Evolutionary conservation across 2,113 vertebrate genomes (phyloP), one percentile per base, ranked within the genome.

Genomic region (Stigmatopora nigra): DNA sequence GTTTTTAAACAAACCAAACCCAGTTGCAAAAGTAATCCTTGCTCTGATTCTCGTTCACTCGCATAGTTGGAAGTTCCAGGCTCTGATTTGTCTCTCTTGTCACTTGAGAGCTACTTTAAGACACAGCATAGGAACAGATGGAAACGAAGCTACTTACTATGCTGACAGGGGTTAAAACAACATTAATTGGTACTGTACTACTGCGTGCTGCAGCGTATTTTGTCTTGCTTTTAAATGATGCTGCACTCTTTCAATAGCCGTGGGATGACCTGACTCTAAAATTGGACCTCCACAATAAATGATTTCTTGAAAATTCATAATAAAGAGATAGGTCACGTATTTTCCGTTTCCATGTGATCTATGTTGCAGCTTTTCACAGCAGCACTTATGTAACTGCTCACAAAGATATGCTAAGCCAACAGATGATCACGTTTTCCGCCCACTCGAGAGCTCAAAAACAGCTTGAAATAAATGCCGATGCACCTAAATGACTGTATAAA

Each of bases 381-480:
- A 65, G 58, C 70, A 71, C 76, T 85, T 73, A 69, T 35, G 25
- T 71, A 79, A 82, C 69, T 19, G 47, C 67, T 67, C 71, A 67
- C 36, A 78, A 75, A 83, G 7, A 70, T 63, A 73, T 55, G 64
- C 78, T 81, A 65, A 65, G 64, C 60, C 63, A 67, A 73, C 68
- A 73, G 63, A 73, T 61, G 64, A 78, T 72, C 52, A 55, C 38
- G 75, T 76, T 65, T 71, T 53, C 53, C 77, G 64, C 78, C 63
- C 53, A 71, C 69, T 79, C 66, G 48, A 49, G 64, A 31, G 62
- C 72, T 72, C 68, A 19, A 25, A 71, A 66, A 65, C 75, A 75
- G 79, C 82, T 78, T 75, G 64, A 62, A 56, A 68, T 65, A 69
- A 59, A 67, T 45, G 59, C 63, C 5, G 44, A 73, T 61, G 61